Evolutionary conservation across 2,797 vertebrate species (phyloP).

Genomic region (Scleropages formosus): DNA sequence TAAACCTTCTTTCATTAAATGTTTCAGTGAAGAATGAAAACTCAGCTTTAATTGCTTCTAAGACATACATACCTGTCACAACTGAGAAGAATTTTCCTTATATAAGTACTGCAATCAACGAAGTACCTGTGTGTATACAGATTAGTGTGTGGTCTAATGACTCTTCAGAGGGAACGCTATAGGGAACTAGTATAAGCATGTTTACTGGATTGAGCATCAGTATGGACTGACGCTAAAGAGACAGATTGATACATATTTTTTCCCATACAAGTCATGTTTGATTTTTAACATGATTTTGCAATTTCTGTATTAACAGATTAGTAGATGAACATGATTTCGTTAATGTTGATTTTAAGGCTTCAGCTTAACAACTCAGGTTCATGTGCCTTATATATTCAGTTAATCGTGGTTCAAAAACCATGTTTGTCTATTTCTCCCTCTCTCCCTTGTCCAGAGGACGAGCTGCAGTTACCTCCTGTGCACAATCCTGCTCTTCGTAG

Average conservation of each 20-base stretch:
- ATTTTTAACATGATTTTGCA: too few relatives aligned
- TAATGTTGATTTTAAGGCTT: neutral
- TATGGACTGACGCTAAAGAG: too few relatives aligned
- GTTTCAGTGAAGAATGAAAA: neutral
- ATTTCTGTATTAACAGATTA: too few relatives aligned
- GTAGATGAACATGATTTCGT: neutral
- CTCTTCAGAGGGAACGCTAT: too few relatives aligned
- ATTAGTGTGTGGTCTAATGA: too few relatives aligned
- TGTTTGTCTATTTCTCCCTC: slow-evolving; percentile 6
- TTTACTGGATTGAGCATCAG: too few relatives aligned
- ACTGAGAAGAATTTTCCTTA: neutral
- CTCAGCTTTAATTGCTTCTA: neutral
- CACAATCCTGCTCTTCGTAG: slow-evolving; percentile 88
- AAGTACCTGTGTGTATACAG: too few relatives aligned
- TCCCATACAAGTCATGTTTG: too few relatives aligned
- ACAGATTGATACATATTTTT: too few relatives aligned
- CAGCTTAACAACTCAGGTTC: neutral
- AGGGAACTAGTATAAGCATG: too few relatives aligned
- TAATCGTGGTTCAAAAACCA: neutral
- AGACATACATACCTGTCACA: neutral
- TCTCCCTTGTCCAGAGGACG: slow-evolving; percentile 74
- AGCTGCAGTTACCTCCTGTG: slow-evolving; percentile 90
- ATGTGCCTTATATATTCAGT: neutral
- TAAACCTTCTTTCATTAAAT: too few relatives aligned
- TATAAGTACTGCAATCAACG: neutral